These are phyloP conservation scores for Macrotis lagotis DNA, from an alignment of 2,113 vertebrate genomes.

Conservation along the genomic window DNA sequence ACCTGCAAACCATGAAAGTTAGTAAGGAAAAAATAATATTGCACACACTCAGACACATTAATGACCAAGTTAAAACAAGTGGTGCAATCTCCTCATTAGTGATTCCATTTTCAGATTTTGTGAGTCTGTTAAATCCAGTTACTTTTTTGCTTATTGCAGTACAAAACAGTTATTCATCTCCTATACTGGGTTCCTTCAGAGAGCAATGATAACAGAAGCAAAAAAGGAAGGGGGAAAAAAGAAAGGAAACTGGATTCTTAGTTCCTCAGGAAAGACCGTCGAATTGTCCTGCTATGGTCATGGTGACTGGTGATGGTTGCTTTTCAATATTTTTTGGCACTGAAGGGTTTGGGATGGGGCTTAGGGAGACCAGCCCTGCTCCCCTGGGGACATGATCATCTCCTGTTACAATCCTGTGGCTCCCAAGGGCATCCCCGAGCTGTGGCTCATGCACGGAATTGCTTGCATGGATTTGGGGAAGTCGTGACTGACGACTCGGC, in stretches of 20 bases:
- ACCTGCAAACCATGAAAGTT: conserved; percentile 83
- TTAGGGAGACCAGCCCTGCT: conserved; percentile 83
- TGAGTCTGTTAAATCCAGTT: conserved; percentile 78
- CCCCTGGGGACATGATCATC: conserved; percentile 83
- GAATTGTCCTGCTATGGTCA: conserved; percentile 79
- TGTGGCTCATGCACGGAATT: conserved; percentile 98
- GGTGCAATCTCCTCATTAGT: conserved; percentile 81
- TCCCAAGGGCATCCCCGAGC: conserved; percentile 96
- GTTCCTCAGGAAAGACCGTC: conserved; percentile 83
- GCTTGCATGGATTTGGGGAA: conserved; percentile 98
- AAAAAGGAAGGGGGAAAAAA: conserved; percentile 55
- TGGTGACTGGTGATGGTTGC: conserved; percentile 74
- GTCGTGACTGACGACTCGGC: conserved; percentile 97
- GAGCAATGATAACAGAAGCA: conserved; percentile 56
- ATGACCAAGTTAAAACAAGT: conserved; percentile 85
- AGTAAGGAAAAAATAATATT: conserved; percentile 85
- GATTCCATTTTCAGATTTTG: conserved; percentile 80
- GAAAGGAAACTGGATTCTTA: conserved; percentile 79
- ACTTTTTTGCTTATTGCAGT: conserved; percentile 82
- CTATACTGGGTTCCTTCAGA: conserved; percentile 79
- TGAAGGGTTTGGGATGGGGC: conserved; percentile 85
- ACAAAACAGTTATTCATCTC: conserved; percentile 81
- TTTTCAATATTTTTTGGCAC: conserved; percentile 90
- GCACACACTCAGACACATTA: conserved; percentile 86
- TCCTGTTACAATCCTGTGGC: conserved; percentile 95